A percentile compares a stretch with the other conserved stretches of the same genome.
Evolutionary conservation across 2,888 invertebrate species (phyloP).

Genomic region (Lagria hirta): DNA sequence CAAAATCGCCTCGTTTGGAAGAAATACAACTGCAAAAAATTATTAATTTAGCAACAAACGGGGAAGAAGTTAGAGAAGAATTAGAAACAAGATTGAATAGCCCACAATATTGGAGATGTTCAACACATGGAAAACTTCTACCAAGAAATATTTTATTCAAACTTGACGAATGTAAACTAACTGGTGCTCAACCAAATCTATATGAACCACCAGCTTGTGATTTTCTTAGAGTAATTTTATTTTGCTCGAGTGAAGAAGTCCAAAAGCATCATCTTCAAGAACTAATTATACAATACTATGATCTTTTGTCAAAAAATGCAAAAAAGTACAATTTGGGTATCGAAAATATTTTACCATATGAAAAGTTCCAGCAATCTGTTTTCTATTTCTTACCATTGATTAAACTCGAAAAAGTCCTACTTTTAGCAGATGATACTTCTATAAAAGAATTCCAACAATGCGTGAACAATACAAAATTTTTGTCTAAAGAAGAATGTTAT

Average conservation of each 20-base stretch:
- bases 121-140: slow-evolving; percentile 24
- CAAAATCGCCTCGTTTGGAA: no score
- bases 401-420: slow-evolving; percentile 30
- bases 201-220: slow-evolving; percentile 25
- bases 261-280: slow-evolving; percentile 1
- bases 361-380: slow-evolving; percentile 25
- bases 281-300: slow-evolving; percentile 17
- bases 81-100: background rate
- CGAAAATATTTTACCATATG: slow-evolving; percentile 18
- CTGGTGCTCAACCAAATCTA: slow-evolving; percentile 21
- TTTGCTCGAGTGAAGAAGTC: slow-evolving; percentile 4
- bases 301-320: slow-evolving; percentile 18
- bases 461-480: slow-evolving; percentile 22
- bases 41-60: no score
- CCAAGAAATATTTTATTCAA: slow-evolving; percentile 19
- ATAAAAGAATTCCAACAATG: slow-evolving; percentile 21
- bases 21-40: no score
- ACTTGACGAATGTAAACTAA: slow-evolving; percentile 23
- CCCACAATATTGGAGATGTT: slow-evolving; percentile 10
- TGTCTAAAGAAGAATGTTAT: slow-evolving; percentile 38
- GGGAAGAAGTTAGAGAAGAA: slow-evolving; percentile 12
- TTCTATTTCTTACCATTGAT: slow-evolving; percentile 28
- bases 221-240: slow-evolving; percentile 13
- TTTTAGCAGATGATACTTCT: no score
- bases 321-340: slow-evolving; percentile 19